Evolutionary conservation across 2,888 invertebrate species (phyloP).

Genomic region (Agonopterix heracliana): DNA sequence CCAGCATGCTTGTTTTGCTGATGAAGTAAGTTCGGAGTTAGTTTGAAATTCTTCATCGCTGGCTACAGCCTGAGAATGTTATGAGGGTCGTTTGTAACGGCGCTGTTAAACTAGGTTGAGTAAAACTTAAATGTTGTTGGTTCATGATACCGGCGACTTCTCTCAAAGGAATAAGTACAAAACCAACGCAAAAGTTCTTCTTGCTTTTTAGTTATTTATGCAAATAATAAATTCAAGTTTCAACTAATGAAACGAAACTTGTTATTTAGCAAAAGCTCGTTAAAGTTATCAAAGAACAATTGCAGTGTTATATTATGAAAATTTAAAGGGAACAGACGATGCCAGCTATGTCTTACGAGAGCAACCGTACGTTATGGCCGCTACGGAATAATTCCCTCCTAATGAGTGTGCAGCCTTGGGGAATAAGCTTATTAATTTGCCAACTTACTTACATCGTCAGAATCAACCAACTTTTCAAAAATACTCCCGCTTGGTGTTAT

Average conservation of each 20-base stretch:
- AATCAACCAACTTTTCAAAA: constrained; percentile 34
- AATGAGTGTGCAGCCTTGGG: constrained; percentile 56
- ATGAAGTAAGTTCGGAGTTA: constrained; percentile 49
- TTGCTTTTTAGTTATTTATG: neutral
- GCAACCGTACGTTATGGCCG: constrained; percentile 28
- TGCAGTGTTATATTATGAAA: neutral
- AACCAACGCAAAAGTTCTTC: neutral
- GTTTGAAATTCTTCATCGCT: constrained; percentile 49
- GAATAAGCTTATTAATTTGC: constrained; percentile 54
- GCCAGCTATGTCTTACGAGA: constrained; percentile 22
- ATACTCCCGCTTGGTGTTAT: constrained; percentile 43
- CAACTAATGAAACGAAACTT: no score
- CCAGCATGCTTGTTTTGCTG: constrained; percentile 56
- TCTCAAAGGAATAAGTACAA: neutral
- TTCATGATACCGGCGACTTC: constrained; percentile 2
- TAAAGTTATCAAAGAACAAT: constrained; percentile 2
- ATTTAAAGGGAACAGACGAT: constrained; percentile 9
- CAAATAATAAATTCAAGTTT: no score
- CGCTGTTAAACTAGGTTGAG: constrained; percentile 12
- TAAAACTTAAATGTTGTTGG: constrained; percentile 16
- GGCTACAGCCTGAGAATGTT: constrained; percentile 33
- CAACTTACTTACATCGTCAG: constrained; percentile 42
- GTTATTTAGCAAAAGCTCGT: no score
- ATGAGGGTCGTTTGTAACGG: constrained; percentile 23
- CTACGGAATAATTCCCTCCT: constrained; percentile 39